Conservation (phyloP, 2,797 vertebrate genomes). For the Fundulus diaphanus region DNA sequence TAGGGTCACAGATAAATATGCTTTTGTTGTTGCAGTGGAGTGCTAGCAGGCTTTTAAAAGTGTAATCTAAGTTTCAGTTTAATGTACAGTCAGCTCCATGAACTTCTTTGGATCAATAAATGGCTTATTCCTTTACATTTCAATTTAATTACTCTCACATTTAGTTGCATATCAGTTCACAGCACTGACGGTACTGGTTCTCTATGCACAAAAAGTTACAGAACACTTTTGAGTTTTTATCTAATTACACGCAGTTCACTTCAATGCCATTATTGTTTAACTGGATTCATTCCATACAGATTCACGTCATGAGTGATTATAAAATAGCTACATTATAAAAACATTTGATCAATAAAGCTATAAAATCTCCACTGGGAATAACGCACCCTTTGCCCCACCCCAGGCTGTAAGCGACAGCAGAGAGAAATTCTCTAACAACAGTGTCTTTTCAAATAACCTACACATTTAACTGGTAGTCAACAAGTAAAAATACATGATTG, state of each 20-base stretch:
- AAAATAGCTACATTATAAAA: background rate
- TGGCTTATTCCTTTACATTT: background rate
- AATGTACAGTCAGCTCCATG: conserved; percentile 39
- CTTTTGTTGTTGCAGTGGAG: conserved; percentile 27
- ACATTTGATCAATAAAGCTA: background rate
- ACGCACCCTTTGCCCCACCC: too few species aligned
- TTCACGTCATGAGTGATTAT: background rate
- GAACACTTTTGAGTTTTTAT: background rate
- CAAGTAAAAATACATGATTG: too few species aligned
- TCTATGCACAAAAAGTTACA: background rate
- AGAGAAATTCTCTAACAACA: too few species aligned
- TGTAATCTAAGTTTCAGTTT: conserved; percentile 32
- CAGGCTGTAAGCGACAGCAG: too few species aligned
- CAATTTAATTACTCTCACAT: background rate
- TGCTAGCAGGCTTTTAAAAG: conserved; percentile 33
- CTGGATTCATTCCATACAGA: background rate
- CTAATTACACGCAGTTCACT: background rate
- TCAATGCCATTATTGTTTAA: background rate
- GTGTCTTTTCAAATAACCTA: too few species aligned
- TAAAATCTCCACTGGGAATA: background rate
- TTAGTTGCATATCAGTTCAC: background rate
- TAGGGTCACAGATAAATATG: conserved; percentile 18
- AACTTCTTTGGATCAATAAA: conserved; percentile 24
- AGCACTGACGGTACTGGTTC: too few species aligned
- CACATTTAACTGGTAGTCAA: too few species aligned